Conservation (phyloP, 2,888 invertebrate genomes). For the Rhagophthalmus giganteus region DNA sequence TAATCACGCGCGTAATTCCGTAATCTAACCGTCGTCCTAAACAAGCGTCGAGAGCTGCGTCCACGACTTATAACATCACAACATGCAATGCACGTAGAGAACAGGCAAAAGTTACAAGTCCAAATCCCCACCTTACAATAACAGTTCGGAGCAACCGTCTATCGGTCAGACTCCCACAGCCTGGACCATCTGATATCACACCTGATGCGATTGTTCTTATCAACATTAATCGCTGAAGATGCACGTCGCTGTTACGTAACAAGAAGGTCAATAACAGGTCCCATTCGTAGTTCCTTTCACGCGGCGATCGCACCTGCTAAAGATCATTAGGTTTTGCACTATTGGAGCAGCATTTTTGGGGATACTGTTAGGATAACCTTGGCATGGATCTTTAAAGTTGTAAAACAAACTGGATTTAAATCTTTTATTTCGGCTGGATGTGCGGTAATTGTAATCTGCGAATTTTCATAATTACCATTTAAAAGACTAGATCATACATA, state of each 20-base stretch:
- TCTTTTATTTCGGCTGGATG: background rate
- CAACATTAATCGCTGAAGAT: conserved; percentile 9
- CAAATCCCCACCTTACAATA: conserved; percentile 22
- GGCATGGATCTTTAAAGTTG: conserved; percentile 3
- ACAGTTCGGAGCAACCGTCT: conserved; percentile 8
- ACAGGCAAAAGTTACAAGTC: conserved; percentile 12
- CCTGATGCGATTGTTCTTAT: conserved; percentile 11
- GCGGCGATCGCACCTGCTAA: background rate
- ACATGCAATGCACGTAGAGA: conserved; percentile 9
- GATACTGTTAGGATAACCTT: conserved; percentile 17
- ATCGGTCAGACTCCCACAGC: conserved; percentile 29
- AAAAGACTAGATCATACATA: conserved; percentile 9
- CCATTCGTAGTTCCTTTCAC: background rate
- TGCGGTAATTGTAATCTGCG: background rate
- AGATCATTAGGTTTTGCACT: background rate
- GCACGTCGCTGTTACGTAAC: conserved; percentile 1
- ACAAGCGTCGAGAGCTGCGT: conserved; percentile 5
- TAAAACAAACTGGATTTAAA: background rate
- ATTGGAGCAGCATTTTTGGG: background rate
- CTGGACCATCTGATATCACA: conserved; percentile 18
- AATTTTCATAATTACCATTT: conserved; percentile 8
- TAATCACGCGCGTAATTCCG: conserved; percentile 23
- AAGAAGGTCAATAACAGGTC: conserved; percentile 10
- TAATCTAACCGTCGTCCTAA: conserved; percentile 5
- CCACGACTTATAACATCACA: conserved; percentile 7